Percentiles rank a stretch among this genome's conserved stretches.
Conservation (phyloP, 2,797 vertebrate species). For the Halcyon badia region DNA sequence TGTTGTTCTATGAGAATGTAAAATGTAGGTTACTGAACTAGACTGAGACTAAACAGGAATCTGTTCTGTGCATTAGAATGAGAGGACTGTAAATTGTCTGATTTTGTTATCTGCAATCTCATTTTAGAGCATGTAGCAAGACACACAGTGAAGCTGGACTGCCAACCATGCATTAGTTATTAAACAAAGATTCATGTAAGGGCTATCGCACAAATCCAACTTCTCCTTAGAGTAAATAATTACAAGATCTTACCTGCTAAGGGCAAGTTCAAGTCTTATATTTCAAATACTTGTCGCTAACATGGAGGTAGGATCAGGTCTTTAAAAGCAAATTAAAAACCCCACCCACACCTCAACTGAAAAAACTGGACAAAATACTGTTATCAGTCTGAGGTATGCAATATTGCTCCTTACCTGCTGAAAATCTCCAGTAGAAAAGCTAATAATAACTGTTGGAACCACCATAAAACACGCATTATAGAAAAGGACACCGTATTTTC, state of each 20-base stretch:
- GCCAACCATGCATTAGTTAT: neutral
- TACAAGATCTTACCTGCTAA: neutral
- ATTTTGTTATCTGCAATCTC: neutral
- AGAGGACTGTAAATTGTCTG: neutral
- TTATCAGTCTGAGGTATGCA: neutral
- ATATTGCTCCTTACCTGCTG: constrained; percentile 78
- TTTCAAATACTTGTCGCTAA: neutral
- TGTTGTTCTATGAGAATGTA: neutral
- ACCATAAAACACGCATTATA: constrained; percentile 93
- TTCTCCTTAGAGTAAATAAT: neutral
- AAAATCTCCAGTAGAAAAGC: constrained; percentile 89
- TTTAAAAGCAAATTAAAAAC: neutral
- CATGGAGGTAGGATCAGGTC: neutral
- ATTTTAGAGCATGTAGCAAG: neutral
- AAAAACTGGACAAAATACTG: neutral
- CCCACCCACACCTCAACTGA: neutral
- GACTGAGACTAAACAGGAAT: neutral
- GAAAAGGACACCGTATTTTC: constrained; percentile 93
- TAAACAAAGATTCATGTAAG: neutral
- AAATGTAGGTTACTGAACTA: neutral
- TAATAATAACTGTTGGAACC: constrained; percentile 86
- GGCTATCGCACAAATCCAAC: neutral
- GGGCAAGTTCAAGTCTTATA: neutral
- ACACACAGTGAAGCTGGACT: neutral
- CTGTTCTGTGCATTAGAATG: neutral